Base-by-base conservation (phyloP, 1,140 invertebrate genomes). In the Lepidotrigona ventralis region DNA sequence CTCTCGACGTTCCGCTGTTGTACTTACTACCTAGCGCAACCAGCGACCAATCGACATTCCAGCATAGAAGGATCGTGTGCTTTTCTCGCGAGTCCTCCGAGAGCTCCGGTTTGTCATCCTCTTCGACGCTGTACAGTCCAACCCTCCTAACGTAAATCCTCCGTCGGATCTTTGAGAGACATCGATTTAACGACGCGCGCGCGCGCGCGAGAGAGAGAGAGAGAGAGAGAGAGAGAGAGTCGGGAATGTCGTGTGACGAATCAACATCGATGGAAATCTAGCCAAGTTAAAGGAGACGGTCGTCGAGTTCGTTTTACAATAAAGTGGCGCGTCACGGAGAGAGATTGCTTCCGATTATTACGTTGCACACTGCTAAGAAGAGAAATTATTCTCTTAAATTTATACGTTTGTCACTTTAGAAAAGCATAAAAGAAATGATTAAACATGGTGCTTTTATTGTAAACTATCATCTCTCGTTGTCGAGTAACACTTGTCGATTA, bases 31-130 rank as follows among this genome's bases (percentile, higher is more conserved):
- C 66, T 60, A 14, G 29, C 79, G 58, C 56, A 33, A 33, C n/a
- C 33, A 66, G 80, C 63, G 79, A 74, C 60, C 85, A 84, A 79
- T 88, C 76, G 85, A 72, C 83, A 76, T 80, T 85, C 79, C 69
- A 63, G 63, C 68, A 87, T 85, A 56, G 63, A 68, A 69, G 76
- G 46, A 81, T 39, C 21, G 33, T 66, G 12, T 79, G 39, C 29
- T 58, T 54, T 79, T 58, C 63, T 56, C 56, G 51, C 26, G 60
- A 71, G n/a, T 71, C 54, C 69, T 33, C 64, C 23, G 46, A 51
- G 58, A 69, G 53, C 33, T 64, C 74, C 29, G 60, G 68, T 84
- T 87, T 80, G 72, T 73, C 72, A 77, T 87, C 63, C 73, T 86
- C 63, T 75, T 64, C 71, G 56, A 17, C 46, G 51, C 58, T 60